Percentiles rank a stretch among this genome's conserved stretches.
These are phyloP conservation scores for Halcyon leucocephala DNA, from an alignment of 2,797 vertebrate genomes.

Conservation along the genomic window DNA sequence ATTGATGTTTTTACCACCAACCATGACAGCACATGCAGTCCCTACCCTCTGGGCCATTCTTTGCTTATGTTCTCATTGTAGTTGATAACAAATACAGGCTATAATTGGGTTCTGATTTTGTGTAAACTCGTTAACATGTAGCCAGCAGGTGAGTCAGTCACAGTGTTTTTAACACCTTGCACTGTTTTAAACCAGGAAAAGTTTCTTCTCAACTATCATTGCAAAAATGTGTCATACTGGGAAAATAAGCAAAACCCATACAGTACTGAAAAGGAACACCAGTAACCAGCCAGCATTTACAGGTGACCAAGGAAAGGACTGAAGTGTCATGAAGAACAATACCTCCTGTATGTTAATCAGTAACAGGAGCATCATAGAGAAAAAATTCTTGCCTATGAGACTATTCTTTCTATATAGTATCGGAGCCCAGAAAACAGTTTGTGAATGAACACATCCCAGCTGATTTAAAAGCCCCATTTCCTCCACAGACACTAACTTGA, in stretches of 20 bases:
- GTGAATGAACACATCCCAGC: rapidly evolving
- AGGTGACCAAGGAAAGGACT: neutral
- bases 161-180: slow-evolving; percentile 38
- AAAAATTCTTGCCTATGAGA: neutral
- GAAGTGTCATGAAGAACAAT: rapidly evolving
- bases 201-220: neutral
- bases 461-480: neutral
- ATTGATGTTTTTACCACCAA: neutral
- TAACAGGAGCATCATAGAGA: rapidly evolving
- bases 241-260: neutral
- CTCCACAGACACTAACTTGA: neutral
- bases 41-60: neutral
- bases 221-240: neutral
- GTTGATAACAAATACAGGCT: slow-evolving; percentile 33
- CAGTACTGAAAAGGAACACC: neutral
- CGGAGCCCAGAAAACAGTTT: neutral
- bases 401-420: neutral
- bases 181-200: neutral
- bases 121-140: slow-evolving; percentile 48
- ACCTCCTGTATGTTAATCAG: neutral
- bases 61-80: neutral
- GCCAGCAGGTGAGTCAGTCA: slow-evolving; percentile 28
- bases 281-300: neutral
- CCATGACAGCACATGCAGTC: neutral
- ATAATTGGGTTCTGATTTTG: slow-evolving; percentile 53